phyloP scores from a whole-genome alignment of 2,113 vertebrate species.

The Protobothrops mucrosquamatus region DNA sequence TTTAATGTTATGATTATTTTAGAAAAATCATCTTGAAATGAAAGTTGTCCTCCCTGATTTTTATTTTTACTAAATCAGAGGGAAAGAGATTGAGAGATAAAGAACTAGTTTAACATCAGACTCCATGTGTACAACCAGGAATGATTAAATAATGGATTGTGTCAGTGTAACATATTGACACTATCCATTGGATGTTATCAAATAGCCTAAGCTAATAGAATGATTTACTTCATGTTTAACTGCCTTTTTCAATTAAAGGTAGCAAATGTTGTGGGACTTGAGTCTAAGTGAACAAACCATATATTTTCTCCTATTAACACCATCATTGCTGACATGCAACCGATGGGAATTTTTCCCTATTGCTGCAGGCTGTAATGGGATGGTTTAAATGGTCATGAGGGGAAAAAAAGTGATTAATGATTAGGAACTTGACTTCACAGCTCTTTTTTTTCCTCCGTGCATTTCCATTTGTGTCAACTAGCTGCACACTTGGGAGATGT shows the following conservation, averaged over 20 bases:
- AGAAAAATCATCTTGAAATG: background rate
- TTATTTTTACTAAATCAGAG: conserved; percentile 45
- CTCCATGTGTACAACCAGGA: conserved; percentile 41
- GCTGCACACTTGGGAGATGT: conserved; percentile 49
- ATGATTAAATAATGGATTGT: conserved; percentile 66
- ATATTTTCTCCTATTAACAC: conserved; percentile 74
- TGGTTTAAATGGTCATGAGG: conserved; percentile 55
- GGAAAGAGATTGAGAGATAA: background rate
- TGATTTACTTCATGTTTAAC: conserved; percentile 72
- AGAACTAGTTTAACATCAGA: conserved; percentile 49
- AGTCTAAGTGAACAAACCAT: conserved; percentile 58
- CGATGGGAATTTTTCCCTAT: conserved; percentile 59
- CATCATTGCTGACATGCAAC: conserved; percentile 52
- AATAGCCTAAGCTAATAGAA: conserved; percentile 66
- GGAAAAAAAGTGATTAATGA: conserved; percentile 63
- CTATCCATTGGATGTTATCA: conserved; percentile 71
- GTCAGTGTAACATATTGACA: conserved; percentile 58
- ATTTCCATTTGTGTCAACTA: conserved; percentile 55
- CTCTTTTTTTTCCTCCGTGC: conserved; percentile 46
- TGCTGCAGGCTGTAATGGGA: conserved; percentile 63
- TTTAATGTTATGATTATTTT: background rate
- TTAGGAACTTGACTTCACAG: conserved; percentile 57
- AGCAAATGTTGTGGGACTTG: conserved; percentile 60
- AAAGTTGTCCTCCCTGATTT: conserved; percentile 16
- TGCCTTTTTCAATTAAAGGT: conserved; percentile 73